Base-by-base conservation (phyloP, 2,113 vertebrate genomes). In the Periophthalmus modestus region DNA sequence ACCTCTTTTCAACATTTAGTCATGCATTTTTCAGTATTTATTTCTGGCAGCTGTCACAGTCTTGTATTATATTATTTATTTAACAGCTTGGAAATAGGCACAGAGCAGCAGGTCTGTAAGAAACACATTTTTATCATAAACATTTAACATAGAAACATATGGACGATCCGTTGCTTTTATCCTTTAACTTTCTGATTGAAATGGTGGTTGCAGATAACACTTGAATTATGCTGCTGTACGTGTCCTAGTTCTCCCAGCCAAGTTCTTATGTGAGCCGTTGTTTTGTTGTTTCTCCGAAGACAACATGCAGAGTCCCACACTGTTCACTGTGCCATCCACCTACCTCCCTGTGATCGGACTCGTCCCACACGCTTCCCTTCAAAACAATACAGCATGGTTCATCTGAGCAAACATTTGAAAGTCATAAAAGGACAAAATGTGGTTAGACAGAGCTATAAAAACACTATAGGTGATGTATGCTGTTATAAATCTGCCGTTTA, bases 251-350 rank as follows among this genome's bases (percentile, higher is more conserved):
- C 34, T 79, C 71, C 1, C 63, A 72, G 73, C 88, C 81, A 80
- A 86, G 74, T 80, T 69, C 81, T 28, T 73, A 83, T 72, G 50
- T 78, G 80, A 88, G 72, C 75, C 54, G 12, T 74, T 73, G 73
- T 57, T 48, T 83, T 83, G 63, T 87, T 78, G 39, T 85, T 82
- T 78, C 77, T 48, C 28, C 15, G 6, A 82, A 86, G 52, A 70
- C 65, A 74, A 74, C 59, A 81, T 54, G 78, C 34, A 67, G 61
- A 76, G 87, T 87, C 90, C 88, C 90, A 88, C 90, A 78, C 79
- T 28, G 12, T 79, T 86, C 74, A 16, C 63, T 85, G 72, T 0
- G 71, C 71, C 69, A 3, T 83, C 90, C 87, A 81, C 86, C 90
- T 85, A 88, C 89, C 74, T 81, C 79, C 66, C 66, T 54, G 23